These are phyloP conservation scores for Calosoma granatense DNA, from an alignment of 1,140 invertebrate species.

Conservation along the genomic window DNA sequence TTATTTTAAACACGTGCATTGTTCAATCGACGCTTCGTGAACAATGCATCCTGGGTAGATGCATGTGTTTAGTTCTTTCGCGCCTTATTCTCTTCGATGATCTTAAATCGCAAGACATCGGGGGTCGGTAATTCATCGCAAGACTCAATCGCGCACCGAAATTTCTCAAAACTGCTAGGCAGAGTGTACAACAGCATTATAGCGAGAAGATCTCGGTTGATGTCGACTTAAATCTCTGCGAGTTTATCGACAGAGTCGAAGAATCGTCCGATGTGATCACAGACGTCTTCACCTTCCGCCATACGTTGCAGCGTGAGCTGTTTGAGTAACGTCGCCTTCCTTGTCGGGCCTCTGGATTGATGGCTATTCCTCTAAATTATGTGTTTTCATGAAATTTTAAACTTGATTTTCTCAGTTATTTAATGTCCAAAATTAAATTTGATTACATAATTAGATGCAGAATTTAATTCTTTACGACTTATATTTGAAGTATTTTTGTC, in stretches of 20 bases:
- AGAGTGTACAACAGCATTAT: constrained; percentile 23
- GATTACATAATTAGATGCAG: no score
- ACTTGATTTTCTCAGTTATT: no score
- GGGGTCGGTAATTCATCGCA: constrained; percentile 16
- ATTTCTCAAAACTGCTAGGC: constrained; percentile 18
- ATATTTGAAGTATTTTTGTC: no score
- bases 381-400: no score
- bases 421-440: no score
- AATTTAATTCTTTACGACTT: no score
- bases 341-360: constrained; percentile 14
- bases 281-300: no score
- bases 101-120: constrained; percentile 18
- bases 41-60: constrained; percentile 11
- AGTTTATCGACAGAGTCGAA: constrained; percentile 23
- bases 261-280: constrained; percentile 20
- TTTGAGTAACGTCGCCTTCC: constrained; percentile 17
- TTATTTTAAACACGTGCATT: constrained; percentile 11
- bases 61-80: neutral
- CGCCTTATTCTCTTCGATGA: constrained; percentile 19
- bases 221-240: constrained; percentile 18
- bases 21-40: constrained; percentile 8
- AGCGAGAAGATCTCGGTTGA: constrained; percentile 20
- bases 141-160: constrained; percentile 18
- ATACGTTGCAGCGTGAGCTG: constrained; percentile 11
- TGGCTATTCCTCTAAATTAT: no score